Base-by-base conservation (phyloP, 92 coral and sea anemone species). In the Parazoanthus darwini region DNA sequence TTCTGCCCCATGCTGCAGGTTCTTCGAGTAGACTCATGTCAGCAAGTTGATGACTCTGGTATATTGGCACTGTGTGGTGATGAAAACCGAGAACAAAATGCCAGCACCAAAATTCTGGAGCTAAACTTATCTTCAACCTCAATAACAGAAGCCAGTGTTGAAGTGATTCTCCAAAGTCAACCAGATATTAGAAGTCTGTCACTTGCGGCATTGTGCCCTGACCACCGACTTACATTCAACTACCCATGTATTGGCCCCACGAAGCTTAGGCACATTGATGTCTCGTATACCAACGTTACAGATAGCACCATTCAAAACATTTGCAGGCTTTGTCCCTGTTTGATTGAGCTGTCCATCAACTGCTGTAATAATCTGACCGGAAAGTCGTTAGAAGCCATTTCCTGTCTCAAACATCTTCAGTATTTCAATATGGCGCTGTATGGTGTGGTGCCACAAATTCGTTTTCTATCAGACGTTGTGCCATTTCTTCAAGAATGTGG, bases 1-100 rank as follows among this genome's bases (percentile, higher is more conserved):
- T 51, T 71, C 76, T 96, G 95, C 66, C 89, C 85, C 51, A 73
- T 86, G 67, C 79, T 96, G 26, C 92, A 90, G 88, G 93, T 92
- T 22, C 78, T 96, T 18, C 92, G 89, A 70, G 81, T 89, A 18
- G 92, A 86, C 39, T 92, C 93, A 3, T 94, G 97, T 75, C 86
- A 82, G 25, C 90, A 91, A 51, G 89, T 96, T 46, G 88, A 96
- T 11, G 95, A 96, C 83, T 65, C 65, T 54, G 98, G 98, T 13
- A 43, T 96, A 8, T 77, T 26, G 81, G 90, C 73, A 6, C 79
- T 96, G 37, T 89, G 92, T 42, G 89, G 88, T 7, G 77, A 56
- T 36, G 77, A 44, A 46, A 42, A 33, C 71, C 75, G 63, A 20
- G 79, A 89, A 7, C 88, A 80, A 74, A 50, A 63, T 16, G 54